Base-by-base conservation (phyloP, 1,140 invertebrate genomes). In the Drosophila equinoxialis region DNA sequence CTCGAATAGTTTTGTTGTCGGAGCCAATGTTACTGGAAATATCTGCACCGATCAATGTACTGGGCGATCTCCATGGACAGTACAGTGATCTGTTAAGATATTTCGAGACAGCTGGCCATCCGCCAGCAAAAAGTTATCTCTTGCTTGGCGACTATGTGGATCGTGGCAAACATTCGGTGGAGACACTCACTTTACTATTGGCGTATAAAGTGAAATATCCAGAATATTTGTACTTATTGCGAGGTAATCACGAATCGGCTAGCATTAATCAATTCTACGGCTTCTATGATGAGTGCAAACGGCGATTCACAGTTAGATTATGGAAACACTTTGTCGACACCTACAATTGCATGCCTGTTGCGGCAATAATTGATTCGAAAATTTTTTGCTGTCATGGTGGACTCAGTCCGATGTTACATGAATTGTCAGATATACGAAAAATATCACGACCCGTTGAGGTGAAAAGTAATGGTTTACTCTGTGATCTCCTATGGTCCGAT, bases 41-140 rank as follows among this genome's bases (percentile, higher is more conserved):
- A 68, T 98, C 99, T 93, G 98, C 98, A 55, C 98, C 98, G 54
- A 93, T 99, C 35, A 99, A 99, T 94, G 99, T 99, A 84, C 99
- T 98, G 93, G 97, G 97, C 93, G 99, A 99, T 92, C 99, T 99
- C 87, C 99, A 99, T 92, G 99, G 99, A 68, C 97, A 98, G 93
- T 99, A 99, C 92, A 98, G 98, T 92, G 99, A 99, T 93, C 93
- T 99, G 33, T 93, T 99, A 71, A 95, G 98, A 89, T 94, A 99
- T 73, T 99, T 99, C 93, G 98, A 99, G 90, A 99, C 99, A 91
- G 98, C 98, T 63, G 98, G 98, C n/a, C 99, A 99, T 92, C 99
- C 99, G 39, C 99, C 99, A 33, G 98, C 99, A 92, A 97, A 98
- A 39, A 99, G 99, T 93, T 99, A 99, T 93, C 94, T 99, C 57